Conservation (phyloP, 2,113 vertebrate genomes). For the Phainopepla nitens region DNA sequence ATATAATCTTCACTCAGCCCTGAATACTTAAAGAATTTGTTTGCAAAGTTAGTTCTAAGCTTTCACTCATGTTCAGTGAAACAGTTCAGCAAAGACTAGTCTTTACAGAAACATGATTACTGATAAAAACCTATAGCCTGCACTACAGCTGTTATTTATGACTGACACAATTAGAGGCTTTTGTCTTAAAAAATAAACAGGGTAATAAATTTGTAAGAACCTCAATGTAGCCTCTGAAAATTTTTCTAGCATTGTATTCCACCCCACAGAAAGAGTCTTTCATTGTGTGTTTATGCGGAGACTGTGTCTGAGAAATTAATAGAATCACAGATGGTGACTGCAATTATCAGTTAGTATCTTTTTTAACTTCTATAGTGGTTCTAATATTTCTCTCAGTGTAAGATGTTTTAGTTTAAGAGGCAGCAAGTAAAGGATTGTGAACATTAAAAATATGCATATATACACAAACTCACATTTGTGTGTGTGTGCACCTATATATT, state of each 20-base stretch:
- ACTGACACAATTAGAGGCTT: not conserved
- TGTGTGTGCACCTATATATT: not conserved
- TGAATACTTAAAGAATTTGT: not conserved
- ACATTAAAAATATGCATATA: not conserved
- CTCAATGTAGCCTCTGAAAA: not conserved
- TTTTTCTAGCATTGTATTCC: not conserved
- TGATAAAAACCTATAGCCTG: not conserved
- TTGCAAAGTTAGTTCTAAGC: not conserved
- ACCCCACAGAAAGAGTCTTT: not conserved
- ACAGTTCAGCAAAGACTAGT: not conserved
- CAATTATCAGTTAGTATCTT: not conserved
- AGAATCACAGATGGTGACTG: slow-evolving; percentile 8
- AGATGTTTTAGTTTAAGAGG: not conserved
- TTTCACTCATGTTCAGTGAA: not conserved
- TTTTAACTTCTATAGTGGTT: not conserved
- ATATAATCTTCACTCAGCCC: not conserved
- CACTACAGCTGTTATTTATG: not conserved
- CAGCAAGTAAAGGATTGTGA: not conserved
- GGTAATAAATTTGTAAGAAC: not conserved
- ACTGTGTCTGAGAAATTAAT: slow-evolving; percentile 25
- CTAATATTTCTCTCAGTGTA: not conserved
- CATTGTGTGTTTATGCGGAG: not conserved
- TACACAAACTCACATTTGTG: not conserved
- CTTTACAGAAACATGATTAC: not conserved
- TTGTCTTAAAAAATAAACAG: not conserved